A percentile compares a stretch with the other conserved stretches of the same genome.
Evolutionary conservation across 2,113 vertebrate species (phyloP).

Genomic region (Cololabis saira): DNA sequence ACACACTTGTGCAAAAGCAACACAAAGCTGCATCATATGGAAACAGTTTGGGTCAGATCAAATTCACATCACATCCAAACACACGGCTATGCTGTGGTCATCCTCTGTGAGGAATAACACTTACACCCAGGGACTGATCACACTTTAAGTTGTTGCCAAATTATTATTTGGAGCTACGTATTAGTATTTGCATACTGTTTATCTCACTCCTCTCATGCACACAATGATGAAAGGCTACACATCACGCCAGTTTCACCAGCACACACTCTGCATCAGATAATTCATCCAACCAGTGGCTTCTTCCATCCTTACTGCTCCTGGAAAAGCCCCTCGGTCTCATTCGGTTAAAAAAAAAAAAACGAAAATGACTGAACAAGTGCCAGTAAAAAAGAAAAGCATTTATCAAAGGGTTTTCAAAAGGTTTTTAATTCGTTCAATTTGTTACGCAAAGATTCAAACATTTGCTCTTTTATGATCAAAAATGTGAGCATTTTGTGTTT

Average conservation of each 20-base stretch:
- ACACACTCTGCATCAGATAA: not conserved
- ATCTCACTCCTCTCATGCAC: not conserved
- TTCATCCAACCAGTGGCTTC: not conserved
- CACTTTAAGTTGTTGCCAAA: not conserved
- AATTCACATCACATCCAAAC: constrained; percentile 15
- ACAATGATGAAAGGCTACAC: not conserved
- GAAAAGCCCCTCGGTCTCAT: not conserved
- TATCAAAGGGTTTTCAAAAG: no score
- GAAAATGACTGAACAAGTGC: not conserved
- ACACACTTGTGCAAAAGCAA: constrained; percentile 46
- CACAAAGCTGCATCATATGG: constrained; percentile 54
- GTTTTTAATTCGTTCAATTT: no score
- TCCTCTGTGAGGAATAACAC: constrained; percentile 9
- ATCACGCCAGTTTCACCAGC: constrained; percentile 5
- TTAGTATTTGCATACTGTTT: not conserved
- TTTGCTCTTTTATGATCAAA: no score
- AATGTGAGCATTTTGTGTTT: no score
- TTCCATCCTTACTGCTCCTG: not conserved
- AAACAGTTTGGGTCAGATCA: constrained; percentile 49
- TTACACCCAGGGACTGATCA: constrained; percentile 6
- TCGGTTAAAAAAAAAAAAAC: not conserved
- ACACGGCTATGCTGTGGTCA: constrained; percentile 33
- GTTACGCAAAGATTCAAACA: no score
- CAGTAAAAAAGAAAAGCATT: no score
- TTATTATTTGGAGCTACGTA: not conserved